Evolutionary conservation across 2,113 vertebrate genomes (phyloP).

Genomic region (Psilopsiagon aurifrons): DNA sequence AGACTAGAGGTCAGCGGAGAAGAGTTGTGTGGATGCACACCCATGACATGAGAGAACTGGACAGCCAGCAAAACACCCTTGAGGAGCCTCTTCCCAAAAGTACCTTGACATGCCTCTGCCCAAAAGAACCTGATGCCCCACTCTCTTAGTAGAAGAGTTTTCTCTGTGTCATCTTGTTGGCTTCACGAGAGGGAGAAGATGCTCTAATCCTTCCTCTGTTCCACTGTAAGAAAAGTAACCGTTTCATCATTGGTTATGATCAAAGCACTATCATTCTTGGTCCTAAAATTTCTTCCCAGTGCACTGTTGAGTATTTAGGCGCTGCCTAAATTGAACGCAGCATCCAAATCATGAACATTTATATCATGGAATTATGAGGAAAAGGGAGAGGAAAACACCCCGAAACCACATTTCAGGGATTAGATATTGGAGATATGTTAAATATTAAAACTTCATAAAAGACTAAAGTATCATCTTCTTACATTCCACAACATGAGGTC

Average conservation of each 20-base stretch:
- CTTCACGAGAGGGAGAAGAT: neutral
- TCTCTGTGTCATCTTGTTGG: too few relatives aligned
- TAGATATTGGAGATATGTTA: neutral
- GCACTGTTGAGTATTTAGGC: fast-evolving
- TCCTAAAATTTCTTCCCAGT: neutral
- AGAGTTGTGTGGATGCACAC: neutral
- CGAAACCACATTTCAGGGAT: neutral
- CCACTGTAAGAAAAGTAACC: neutral
- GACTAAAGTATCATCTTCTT: too few relatives aligned
- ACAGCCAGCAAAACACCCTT: neutral
- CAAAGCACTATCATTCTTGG: neutral
- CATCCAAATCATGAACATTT: neutral
- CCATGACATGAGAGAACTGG: fast-evolving
- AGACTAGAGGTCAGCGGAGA: neutral
- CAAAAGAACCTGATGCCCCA: neutral
- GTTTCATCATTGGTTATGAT: neutral
- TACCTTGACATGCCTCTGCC: neutral
- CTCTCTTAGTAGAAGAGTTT: neutral
- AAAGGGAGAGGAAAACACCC: neutral
- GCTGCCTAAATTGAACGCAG: neutral
- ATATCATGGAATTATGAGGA: neutral
- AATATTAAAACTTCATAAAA: neutral
- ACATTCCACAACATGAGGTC: neutral
- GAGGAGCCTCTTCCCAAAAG: neutral
- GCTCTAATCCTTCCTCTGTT: neutral